Evolutionary conservation across 2,797 vertebrate genomes (phyloP), one percentile per base, ranked within the genome.

Genomic region (Phoebastria nigripes): DNA sequence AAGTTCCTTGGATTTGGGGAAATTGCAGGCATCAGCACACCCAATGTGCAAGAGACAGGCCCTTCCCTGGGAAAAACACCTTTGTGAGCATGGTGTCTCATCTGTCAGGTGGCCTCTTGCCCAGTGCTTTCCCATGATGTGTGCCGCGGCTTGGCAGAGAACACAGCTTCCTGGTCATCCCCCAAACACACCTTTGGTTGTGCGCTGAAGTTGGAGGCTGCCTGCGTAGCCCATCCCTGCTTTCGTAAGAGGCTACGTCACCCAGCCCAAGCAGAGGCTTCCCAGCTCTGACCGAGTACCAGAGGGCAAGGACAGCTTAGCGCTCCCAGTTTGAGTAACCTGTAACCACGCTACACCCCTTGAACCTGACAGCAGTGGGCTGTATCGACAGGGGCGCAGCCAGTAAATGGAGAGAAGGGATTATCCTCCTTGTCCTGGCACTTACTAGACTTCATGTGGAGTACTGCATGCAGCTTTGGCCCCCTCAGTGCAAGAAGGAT

Each of bases 161-260:
- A 9, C 55, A 11, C 35, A 21, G 28, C 51, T 80, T 35, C 58
- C 15, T 54, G 35, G 41, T 63, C 52, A 35, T 28, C 25, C n/a
- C 58, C 20, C 28, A 55, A 31, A 55, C 8, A 31, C 63, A 11
- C 29, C 13, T 16, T 21, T 2, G 2, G 56, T 25, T 39, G 29
- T 12, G 13, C 3, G 0, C 49, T 6, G 18, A 37, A 28, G 24
- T 70, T 44, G 56, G 66, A 88, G 33, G 29, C 52, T 42, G 69
- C 42, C 58, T 19, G 74, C 1, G 1, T 35, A 55, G 22, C 41
- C 22, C 0, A 0, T n/a, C 46, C 15, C n/a, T 69, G n/a, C 55
- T 87, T 54, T 67, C 2, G 0, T 55, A 28, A 55, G 20, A 49
- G 41, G 17, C 58, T 77, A 12, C 12, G 22, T 66, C 41, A 71